Percentiles rank a stretch among this genome's conserved stretches.
phyloP scores from a whole-genome alignment of 2,888 invertebrate species.

The Octonoba sinensis region DNA sequence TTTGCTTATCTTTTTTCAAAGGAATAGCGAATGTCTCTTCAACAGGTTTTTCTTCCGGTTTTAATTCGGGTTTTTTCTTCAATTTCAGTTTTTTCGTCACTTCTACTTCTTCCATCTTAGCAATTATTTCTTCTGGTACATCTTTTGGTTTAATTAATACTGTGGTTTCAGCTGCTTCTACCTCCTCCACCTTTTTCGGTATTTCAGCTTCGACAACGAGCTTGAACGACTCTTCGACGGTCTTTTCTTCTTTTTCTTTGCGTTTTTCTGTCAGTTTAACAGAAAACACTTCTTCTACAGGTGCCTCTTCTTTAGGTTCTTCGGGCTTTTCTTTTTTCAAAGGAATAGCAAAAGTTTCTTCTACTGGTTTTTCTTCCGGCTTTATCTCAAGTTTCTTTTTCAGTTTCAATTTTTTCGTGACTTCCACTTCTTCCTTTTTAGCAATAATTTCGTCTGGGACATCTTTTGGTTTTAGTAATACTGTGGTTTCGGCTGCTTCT shows the following conservation, averaged over 20 bases:
- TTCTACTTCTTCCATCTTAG: conserved; percentile 64
- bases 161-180: conserved; percentile 75
- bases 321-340: conserved; percentile 51
- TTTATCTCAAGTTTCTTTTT: conserved; percentile 59
- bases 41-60: conserved; percentile 37
- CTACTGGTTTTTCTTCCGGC: conserved; percentile 48
- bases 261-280: conserved; percentile 63
- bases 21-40: conserved; percentile 18
- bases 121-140: conserved; percentile 66
- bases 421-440: conserved; percentile 64
- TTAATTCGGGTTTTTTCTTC: conserved; percentile 55
- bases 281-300: conserved; percentile 43
- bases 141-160: conserved; percentile 71
- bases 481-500: conserved; percentile 27
- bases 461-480: conserved; percentile 47
- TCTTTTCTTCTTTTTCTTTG: conserved; percentile 36
- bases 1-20: background rate
- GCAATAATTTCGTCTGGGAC: conserved; percentile 67
- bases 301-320: conserved; percentile 48
- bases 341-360: conserved; percentile 60
- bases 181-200: conserved; percentile 47
- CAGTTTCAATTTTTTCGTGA: conserved; percentile 67
- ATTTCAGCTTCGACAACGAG: conserved; percentile 65
- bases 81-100: conserved; percentile 67
- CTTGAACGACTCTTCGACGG: conserved; percentile 24